Base-by-base conservation (phyloP, 2,113 vertebrate genomes). In the Strix aluco region DNA sequence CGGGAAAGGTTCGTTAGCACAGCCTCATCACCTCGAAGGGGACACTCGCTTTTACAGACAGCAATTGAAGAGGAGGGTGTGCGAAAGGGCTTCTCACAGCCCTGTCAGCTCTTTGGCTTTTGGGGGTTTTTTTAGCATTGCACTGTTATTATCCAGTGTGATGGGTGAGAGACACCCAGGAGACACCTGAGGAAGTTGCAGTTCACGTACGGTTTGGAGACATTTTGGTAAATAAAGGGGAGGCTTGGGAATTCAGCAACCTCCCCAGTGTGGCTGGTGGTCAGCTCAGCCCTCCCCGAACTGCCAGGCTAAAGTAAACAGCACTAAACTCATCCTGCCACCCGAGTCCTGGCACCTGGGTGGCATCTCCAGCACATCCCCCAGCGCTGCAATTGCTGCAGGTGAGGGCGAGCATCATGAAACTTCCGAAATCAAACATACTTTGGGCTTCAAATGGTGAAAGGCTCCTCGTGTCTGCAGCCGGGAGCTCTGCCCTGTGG, bases 371-470 rank as follows among this genome's bases (percentile, higher is more conserved):
- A 18, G 44, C 44, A 46, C 44, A 46, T 46, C 44, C 55, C 52
- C 42, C 36, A 15, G 13, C 3, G 0, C 74, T 49, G 63, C 18
- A 29, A 26, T 36, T 40, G 23, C 1, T 58, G 88, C 51, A 13
- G 8, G 2, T 10, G 1, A 2, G 32, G 49, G 10, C 2, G 0
- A 47, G 38, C 18, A 54, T 22, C 32, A 11, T 1, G 11, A 19
- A 19, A 51, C 51, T 16, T 15, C 72, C 54, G 10, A 16, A 81
- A 55, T 26, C 5, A 40, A 78, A 75, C 57, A 36, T 21, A 7
- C n/a, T 46, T n/a, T 5, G 11, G n/a, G 52, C 21, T 82, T 27
- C 55, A 22, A 9, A 5, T 3, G 0, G 11, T 7, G 59, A 59
- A 38, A 32, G 6, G 6, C 54, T 59, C 51, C 32, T 4, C 8